These are phyloP conservation scores for Uropetala carovei DNA, from an alignment of 2,888 invertebrate genomes.

Conservation along the genomic window DNA sequence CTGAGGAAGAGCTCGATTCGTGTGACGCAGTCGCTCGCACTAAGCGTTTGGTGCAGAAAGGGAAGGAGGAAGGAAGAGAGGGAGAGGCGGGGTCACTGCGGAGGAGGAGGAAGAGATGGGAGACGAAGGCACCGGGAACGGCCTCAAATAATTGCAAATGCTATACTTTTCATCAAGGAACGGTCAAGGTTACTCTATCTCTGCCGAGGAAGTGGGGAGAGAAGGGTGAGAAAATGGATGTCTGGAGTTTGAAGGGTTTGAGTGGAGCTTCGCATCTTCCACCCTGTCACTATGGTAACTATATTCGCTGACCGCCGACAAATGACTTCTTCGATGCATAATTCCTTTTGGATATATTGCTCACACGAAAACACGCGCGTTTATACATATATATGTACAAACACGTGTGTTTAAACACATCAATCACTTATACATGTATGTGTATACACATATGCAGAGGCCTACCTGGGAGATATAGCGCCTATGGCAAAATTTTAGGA, in stretches of 20 bases:
- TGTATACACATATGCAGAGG: no score
- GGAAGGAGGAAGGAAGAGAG: constrained; percentile 32
- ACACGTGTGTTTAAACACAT: no score
- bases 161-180: constrained; percentile 55
- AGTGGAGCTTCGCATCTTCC: background rate
- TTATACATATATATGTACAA: no score
- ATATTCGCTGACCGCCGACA: background rate
- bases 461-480: no score
- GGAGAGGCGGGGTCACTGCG: constrained; percentile 8
- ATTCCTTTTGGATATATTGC: background rate
- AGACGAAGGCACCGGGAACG: background rate
- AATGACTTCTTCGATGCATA: background rate
- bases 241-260: background rate
- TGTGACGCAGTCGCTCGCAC: background rate
- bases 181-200: constrained; percentile 58
- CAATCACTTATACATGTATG: no score
- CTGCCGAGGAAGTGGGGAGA: background rate
- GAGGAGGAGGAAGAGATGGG: constrained; percentile 31
- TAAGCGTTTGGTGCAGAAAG: background rate
- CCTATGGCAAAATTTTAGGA: no score
- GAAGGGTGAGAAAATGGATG: background rate
- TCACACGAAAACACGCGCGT: background rate
- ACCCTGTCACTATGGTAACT: background rate
- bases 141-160: constrained; percentile 58
- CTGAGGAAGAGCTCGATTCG: constrained; percentile 33